Evolutionary conservation across 2,888 invertebrate genomes (phyloP), one percentile per base, ranked within the genome.

Genomic region (Machimus atricapillus): DNA sequence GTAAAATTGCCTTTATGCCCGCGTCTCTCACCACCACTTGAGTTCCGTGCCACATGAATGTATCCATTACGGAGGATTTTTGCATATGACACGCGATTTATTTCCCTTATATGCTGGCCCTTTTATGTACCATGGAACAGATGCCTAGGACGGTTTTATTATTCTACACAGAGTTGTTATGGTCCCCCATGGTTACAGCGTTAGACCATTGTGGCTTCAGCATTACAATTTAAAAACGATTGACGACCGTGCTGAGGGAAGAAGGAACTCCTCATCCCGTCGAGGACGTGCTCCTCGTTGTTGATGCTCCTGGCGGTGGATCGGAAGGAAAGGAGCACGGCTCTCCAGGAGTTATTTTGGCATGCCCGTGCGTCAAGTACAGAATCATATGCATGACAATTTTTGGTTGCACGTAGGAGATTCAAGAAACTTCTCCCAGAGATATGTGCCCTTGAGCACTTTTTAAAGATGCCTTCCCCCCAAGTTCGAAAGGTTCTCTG

Each of bases 81-180:
- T 85, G 85, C 85, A 85, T 85, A 85, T 85, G 85, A 85, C 85
- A 85, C 52, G 85, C 85, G 85, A 85, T 85, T 85, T 85, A 85
- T 85, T 85, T 85, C 43, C 74, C 74, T 85, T 85, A 85, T 85
- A 85, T 85, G 43, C 74, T 5, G 73, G 58, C 74, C 74, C 43
- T 46, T 85, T 83, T 85, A 85, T 74, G 74, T 74, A 27, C 73
- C 46, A 43, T 31, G 85, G 31, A 74, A 23, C 85, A 85, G 73
- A 85, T 85, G 85, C 85, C 74, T 52, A 16, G 85, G 74, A 85
- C 74, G 85, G 85, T 85, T 85, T 85, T 85, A 85, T 85, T 85
- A 85, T 85, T 85, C 85, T 85, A 31, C 40, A 31, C 74, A 74
- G 85, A 73, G 74, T 74, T 85, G 85, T 85, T 85, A 74, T 74